Conservation (phyloP, 2,113 vertebrate species). For the Numida meleagris region DNA sequence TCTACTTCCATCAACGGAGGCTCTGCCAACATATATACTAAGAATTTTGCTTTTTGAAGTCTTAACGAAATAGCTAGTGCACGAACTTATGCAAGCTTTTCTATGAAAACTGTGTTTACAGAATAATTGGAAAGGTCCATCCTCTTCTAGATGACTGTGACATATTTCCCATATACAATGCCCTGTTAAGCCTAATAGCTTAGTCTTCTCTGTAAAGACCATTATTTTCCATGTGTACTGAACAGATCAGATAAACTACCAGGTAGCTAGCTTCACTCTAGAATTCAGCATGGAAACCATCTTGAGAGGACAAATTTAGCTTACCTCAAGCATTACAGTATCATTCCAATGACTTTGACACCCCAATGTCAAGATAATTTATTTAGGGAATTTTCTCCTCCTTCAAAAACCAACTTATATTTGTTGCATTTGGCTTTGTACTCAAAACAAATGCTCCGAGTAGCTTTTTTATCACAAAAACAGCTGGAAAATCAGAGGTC, state of each 20-base stretch:
- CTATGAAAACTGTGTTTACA: not conserved
- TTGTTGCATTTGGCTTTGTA: not conserved
- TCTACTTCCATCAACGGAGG: not conserved
- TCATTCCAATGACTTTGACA: not conserved
- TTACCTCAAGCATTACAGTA: not conserved
- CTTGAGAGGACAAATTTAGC: not conserved
- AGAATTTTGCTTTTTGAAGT: not conserved
- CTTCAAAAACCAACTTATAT: not conserved
- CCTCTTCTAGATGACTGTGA: not conserved
- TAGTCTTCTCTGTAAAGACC: not conserved
- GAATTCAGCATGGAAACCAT: not conserved
- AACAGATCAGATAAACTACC: not conserved
- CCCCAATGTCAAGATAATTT: not conserved
- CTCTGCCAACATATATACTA: not conserved
- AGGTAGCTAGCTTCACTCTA: not conserved
- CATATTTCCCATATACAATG: not conserved
- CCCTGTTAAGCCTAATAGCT: fast-evolving
- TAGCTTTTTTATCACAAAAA: not conserved
- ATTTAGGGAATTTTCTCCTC: not conserved
- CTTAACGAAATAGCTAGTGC: not conserved
- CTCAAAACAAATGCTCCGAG: not conserved
- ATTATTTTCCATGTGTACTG: not conserved
- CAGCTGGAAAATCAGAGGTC: not conserved
- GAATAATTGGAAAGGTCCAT: not conserved
- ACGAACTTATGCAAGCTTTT: not conserved